Evolutionary conservation across 64 coral and sea anemone genomes (phyloP).

Genomic region (Stylophora pistillata): DNA sequence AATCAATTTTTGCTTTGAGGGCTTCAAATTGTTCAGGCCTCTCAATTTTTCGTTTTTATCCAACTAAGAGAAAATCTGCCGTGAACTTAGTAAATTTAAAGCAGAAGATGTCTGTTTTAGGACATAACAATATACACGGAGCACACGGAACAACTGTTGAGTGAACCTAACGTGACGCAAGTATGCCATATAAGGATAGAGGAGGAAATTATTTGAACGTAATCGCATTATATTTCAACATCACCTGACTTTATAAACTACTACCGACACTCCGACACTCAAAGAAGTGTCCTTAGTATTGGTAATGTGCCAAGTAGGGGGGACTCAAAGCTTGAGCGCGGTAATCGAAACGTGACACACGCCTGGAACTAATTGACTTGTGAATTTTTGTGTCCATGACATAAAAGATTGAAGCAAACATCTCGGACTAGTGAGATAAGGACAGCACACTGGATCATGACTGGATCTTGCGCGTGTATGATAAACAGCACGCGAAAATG

Average conservation of each 20-base stretch:
- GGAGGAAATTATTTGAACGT: neutral
- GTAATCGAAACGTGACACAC: too few relatives aligned
- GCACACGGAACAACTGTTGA: conserved; percentile 25
- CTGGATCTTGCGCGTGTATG: too few relatives aligned
- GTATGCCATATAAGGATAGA: conserved; percentile 14
- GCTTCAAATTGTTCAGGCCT: neutral
- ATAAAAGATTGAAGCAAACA: too few relatives aligned
- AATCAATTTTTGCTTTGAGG: neutral
- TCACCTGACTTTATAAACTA: neutral
- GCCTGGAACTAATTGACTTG: too few relatives aligned
- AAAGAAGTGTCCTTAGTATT: neutral
- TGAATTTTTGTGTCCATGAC: too few relatives aligned
- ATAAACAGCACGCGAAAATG: too few relatives aligned
- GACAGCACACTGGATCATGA: too few relatives aligned
- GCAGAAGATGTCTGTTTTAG: neutral
- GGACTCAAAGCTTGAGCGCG: too few relatives aligned
- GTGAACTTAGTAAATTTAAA: neutral
- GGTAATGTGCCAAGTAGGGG: neutral
- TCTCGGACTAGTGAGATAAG: too few relatives aligned
- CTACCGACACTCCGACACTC: neutral
- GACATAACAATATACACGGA: neutral
- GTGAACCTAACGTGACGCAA: conserved; percentile 8
- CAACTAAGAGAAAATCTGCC: neutral
- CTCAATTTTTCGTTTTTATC: neutral
- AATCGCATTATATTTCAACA: neutral